Evolutionary conservation across 2,888 invertebrate species (phyloP), one percentile per base, ranked within the genome.

Genomic region (Dicyrtomina minuta): DNA sequence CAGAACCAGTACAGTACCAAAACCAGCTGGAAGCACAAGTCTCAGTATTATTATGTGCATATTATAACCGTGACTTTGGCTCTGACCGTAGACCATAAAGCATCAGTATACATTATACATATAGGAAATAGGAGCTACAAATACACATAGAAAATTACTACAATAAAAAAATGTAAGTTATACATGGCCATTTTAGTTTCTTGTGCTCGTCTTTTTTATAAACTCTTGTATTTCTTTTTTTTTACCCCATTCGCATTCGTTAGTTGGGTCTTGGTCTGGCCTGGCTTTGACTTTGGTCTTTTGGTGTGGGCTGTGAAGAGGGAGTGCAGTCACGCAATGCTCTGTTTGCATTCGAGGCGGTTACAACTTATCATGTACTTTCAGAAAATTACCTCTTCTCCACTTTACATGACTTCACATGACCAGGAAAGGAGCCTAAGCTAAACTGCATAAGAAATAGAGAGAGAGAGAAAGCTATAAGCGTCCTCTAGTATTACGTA

Each of bases 311-410:
- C 17, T 13, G 24, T 13, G 53, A 53, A 26, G 13, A 27, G 56
- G 56, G 56, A 33, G 4, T 53, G n/a, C 26, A 56, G 56, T 56
- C 72, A 72, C 72, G 72, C 72, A 68, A 72, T 33, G 3, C 58
- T 49, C 51, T 72, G 72, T 72, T 72, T 72, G 72, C 68, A 70
- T 65, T 68, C 66, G 61, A 72, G 70, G 72, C 70, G 70, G 65
- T 66, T 70, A 64, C 56, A 55, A 66, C 58, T 70, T 70, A 70
- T 70, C 67, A 59, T 70, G 70, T 72, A 72, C 66, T 71, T 71
- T 65, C 59, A 46, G 66, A 56, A 72, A 72, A 72, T 72, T 72
- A 72, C 72, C 72, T 61, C 60, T 70, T 70, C 10, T 51, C 10
- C 8, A 10, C 33, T 41, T 58, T 17, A 13, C 41, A 17, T 68